These are phyloP conservation scores for Iguana delicatissima DNA, from an alignment of 2,797 vertebrate species.

Conservation along the genomic window DNA sequence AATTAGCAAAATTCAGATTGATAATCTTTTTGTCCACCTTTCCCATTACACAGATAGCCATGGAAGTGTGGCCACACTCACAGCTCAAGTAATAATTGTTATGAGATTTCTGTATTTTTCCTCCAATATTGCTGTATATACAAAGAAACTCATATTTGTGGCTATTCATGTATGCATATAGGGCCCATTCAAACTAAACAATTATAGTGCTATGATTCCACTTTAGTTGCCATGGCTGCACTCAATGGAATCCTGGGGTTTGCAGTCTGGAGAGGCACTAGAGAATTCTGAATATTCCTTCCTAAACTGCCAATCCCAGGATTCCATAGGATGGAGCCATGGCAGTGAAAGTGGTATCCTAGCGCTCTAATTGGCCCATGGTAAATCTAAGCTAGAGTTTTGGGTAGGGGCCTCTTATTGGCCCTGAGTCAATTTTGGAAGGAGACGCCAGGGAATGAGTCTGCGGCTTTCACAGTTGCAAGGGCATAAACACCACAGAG, in stretches of 20 bases:
- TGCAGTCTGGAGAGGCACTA: too few relatives aligned
- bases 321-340: neutral
- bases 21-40: neutral
- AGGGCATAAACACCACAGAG: fast-evolving
- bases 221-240: too few relatives aligned
- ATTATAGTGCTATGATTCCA: too few relatives aligned
- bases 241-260: too few relatives aligned
- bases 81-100: neutral
- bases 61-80: neutral
- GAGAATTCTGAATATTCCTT: too few relatives aligned
- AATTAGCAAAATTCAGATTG: neutral
- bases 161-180: too few relatives aligned
- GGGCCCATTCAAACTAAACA: too few relatives aligned
- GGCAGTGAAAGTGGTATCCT: neutral
- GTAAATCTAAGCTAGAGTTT: neutral
- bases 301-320: too few relatives aligned
- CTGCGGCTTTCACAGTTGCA: too few relatives aligned
- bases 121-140: too few relatives aligned
- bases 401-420: neutral
- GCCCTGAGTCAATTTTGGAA: neutral
- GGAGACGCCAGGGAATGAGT: neutral
- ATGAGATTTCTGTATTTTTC: neutral
- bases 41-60: neutral
- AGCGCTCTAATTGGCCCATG: neutral
- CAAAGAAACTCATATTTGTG: too few relatives aligned